Conservation (phyloP, 1,140 invertebrate species). For the Lepidostoma basale region DNA sequence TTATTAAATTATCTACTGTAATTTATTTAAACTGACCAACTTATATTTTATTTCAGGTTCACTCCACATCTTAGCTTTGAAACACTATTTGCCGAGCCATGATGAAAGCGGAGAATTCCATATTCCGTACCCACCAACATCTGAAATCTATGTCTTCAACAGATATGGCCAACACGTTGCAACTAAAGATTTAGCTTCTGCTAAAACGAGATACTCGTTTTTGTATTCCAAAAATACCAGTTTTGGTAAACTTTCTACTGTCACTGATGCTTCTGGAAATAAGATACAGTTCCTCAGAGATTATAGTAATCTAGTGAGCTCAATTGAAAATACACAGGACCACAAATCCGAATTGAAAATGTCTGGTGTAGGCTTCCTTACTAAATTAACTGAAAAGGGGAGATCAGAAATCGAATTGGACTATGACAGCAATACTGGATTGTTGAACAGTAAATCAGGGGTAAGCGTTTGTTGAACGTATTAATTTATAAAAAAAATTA, state of each 20-base stretch:
- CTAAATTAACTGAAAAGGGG: slow-evolving; percentile 81
- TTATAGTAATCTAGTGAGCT: slow-evolving; percentile 87
- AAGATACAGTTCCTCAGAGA: slow-evolving; percentile 91
- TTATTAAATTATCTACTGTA: not conserved
- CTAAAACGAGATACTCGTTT: slow-evolving; percentile 91
- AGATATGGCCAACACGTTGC: slow-evolving; percentile 93
- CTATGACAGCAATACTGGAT: slow-evolving; percentile 81
- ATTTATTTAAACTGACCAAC: too few relatives aligned
- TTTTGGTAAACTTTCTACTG: slow-evolving; percentile 90
- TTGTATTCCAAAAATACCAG: slow-evolving; percentile 96
- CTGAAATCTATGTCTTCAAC: slow-evolving; percentile 94
- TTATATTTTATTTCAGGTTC: slow-evolving; percentile 61
- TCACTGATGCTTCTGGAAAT: slow-evolving; percentile 91
- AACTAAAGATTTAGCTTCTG: slow-evolving; percentile 91
- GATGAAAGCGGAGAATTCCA: slow-evolving; percentile 92
- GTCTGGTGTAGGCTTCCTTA: slow-evolving; percentile 83
- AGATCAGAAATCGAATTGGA: slow-evolving; percentile 82
- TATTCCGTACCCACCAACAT: slow-evolving; percentile 87
- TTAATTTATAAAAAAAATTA: too few relatives aligned
- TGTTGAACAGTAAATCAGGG: slow-evolving; percentile 79
- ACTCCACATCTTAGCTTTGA: slow-evolving; percentile 85
- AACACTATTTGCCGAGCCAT: slow-evolving; percentile 87
- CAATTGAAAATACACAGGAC: slow-evolving; percentile 92
- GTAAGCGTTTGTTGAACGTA: too few relatives aligned
- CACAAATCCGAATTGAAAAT: slow-evolving; percentile 90